Evolutionary conservation across 2,888 invertebrate species (phyloP), one percentile per base, ranked within the genome.

Genomic region (Monoplex corrugatus): DNA sequence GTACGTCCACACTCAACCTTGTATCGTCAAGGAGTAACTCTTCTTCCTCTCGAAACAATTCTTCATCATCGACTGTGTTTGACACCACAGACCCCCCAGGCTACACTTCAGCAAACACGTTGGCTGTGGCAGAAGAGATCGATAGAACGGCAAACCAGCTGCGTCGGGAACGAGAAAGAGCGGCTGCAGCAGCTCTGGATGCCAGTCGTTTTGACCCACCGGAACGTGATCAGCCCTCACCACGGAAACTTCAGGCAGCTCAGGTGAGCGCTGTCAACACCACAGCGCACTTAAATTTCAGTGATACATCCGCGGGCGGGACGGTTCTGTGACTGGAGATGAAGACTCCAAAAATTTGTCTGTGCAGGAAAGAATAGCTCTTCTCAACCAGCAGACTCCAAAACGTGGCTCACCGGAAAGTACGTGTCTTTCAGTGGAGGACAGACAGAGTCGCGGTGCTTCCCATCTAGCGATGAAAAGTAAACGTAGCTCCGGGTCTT

Each of bases 121-220:
- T 90, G 78, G 91, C 91, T 50, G 89, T 89, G 50, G 91, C 90
- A 23, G 90, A 91, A 32, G 94, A 94, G 72, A 94, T 93, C 86
- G 94, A 94, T 88, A 89, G 89, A 40, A 94, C 94, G 50, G 94
- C 94, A 23, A 92, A 92, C 28, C 93, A 93, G 91, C 87, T 94
- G 63, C 88, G 93, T 2, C 90, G 89, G 88, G 89, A 78, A 82
- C 90, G 89, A 63, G 82, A 90, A 23, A 82, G 90, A 23, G 87
- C 89, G 19, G 88, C 75, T 35, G 72, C 87, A 13, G 84, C 89
- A 50, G 88, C 89, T 45, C 91, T 93, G 32, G 93, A 93, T 86
- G 93, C 93, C 32, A 93, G 93, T 90, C 94, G 93, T 1, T 90
- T 91, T 86, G 95, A 95, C 87, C 93, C 93, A 19, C 94, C 94